Evolutionary conservation across 2,888 invertebrate genomes (phyloP), one percentile per base, ranked within the genome.

Genomic region (Punctoribates punctum): DNA sequence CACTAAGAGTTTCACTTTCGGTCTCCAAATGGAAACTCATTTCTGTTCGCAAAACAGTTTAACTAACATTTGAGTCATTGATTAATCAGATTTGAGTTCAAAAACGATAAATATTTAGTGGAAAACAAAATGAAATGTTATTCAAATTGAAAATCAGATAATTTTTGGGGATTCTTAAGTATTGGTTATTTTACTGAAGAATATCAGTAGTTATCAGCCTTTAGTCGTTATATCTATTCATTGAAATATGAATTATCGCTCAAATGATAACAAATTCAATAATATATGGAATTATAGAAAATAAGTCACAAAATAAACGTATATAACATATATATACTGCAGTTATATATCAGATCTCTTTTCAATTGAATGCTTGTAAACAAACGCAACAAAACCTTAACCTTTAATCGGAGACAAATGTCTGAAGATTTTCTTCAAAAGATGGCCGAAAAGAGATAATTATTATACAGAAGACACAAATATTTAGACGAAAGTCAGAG

Each of bases 371-470:
- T 25, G 20, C 1, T 54, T 25, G 54, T 54, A 20, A 54, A 54
- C 54, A 54, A 54, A 54, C 25, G 20, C 20, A 54, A 54, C 54
- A 54, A 54, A 54, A 54, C 54, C 54, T 54, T 54, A 54, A 54
- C 54, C 54, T 54, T 54, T 54, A 54, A 23, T 4, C 11, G 8
- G 6, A 42, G 42, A 42, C 42, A 42, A 42, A 5, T 9, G 13
- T 13, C 42, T 42, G 42, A 42, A 42, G 42, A 13, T 13, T 42
- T 42, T 42, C 13, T 13, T 42, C 42, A 13, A 11, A 42, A 42
- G 11, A 13, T 42, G 42, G 42, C 42, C 42, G 11, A 42, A 42
- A 42, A 42, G 42, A 9, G 42, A 42, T 13, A 42, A 13, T 9
- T 42, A 13, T 42, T 9, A 9, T 13, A 13, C 13, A 42, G 11